Base-by-base conservation (phyloP, 2,888 invertebrate species). In the Elmis aenea region DNA sequence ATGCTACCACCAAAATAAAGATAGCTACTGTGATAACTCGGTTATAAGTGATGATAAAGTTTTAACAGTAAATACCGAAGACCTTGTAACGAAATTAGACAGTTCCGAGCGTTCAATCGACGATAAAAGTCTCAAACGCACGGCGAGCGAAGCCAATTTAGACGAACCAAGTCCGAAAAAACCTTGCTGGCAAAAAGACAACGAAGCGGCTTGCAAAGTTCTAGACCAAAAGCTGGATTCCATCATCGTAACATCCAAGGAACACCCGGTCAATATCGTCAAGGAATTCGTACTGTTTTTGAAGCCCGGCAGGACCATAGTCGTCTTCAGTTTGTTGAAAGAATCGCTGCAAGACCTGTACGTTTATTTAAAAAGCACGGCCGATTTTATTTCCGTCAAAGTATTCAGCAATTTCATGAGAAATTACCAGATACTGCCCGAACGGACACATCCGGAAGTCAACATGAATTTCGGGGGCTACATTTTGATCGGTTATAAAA, bases 361-460 rank as follows among this genome's bases (percentile, higher is more conserved):
- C 62, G 70, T 81, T 33, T 77, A 81, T 51, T 67, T 97, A 33
- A 91, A 89, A 61, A 74, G 80, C 34, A 72, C 77, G 31, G 73
- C 74, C 36, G 79, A 81, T 59, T 79, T 86, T 10, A 77, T 89
- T 5, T 83, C 83, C 56, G 67, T 96, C 22, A 81, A 80, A 61
- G 67, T 99, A 5, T 80, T 83, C 22, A 87, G 86, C 50, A 91
- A 86, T 57, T 96, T 94, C 81, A 71, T 90, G 65, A 76, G 95
- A 48, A 80, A 83, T 52, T 93, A 93, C 72, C 96, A 96, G 76
- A 83, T 92, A 15, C 68, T 93, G 44, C 83, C 86, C 2, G 83
- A 89, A 48, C 76, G 97, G 63, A 96, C 96, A 10, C 97, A 97
- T 73, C 97, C 97, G 1, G 84, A 89, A 61, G 91, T 96, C 18